Conservation (phyloP, 2,888 invertebrate genomes). For the Villa cingulata region DNA sequence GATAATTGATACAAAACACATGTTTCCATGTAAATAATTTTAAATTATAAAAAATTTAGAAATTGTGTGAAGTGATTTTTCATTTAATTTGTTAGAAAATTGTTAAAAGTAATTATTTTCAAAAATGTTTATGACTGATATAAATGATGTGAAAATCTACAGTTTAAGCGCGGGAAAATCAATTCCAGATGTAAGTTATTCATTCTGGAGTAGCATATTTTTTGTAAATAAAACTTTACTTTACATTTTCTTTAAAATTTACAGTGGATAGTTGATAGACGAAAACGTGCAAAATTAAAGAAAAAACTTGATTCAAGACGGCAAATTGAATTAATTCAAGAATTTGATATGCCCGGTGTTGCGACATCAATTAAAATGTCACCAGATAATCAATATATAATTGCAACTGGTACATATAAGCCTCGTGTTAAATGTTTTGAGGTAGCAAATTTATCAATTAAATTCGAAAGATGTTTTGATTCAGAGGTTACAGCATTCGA, state of each 20-base stretch:
- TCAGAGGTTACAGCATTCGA: slow-evolving; percentile 91
- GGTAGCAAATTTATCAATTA: slow-evolving; percentile 86
- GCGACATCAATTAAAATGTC: slow-evolving; percentile 74
- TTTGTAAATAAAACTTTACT: background rate
- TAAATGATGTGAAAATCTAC: slow-evolving; percentile 95
- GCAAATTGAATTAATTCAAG: slow-evolving; percentile 92
- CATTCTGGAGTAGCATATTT: background rate
- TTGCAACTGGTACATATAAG: slow-evolving; percentile 91
- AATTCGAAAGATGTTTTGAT: slow-evolving; percentile 96
- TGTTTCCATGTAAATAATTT: too few relatives aligned
- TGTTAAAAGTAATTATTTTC: too few relatives aligned
- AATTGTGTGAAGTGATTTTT: too few relatives aligned
- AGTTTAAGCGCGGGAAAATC: slow-evolving; percentile 95
- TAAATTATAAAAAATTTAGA: too few relatives aligned
- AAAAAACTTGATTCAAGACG: slow-evolving; percentile 81
- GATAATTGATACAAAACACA: too few relatives aligned
- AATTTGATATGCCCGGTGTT: slow-evolving; percentile 97
- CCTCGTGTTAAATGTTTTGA: slow-evolving; percentile 94
- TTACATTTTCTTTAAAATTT: slow-evolving; percentile 23
- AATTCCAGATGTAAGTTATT: slow-evolving; percentile 74
- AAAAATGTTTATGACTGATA: slow-evolving; percentile 81
- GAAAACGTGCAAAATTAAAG: slow-evolving; percentile 65
- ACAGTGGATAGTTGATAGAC: slow-evolving; percentile 78
- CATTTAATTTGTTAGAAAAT: too few relatives aligned
- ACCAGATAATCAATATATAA: slow-evolving; percentile 80